phyloP scores from a whole-genome alignment of 2,888 invertebrate genomes.

The Coenonympha glycerion region DNA sequence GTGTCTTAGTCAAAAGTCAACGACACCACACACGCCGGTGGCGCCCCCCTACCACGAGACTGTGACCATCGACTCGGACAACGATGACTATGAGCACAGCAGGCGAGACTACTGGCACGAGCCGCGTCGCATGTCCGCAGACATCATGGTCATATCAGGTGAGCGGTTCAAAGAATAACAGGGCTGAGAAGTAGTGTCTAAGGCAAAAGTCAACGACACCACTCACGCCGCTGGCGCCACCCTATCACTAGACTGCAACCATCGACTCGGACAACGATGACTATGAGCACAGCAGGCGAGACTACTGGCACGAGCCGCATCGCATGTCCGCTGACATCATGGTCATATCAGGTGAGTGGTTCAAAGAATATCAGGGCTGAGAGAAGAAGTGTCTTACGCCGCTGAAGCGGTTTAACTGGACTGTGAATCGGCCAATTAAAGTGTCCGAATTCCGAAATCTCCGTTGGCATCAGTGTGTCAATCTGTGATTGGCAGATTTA shows the following conservation, averaged over 20 bases:
- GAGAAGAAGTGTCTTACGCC: not conserved
- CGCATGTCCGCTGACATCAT: conserved; percentile 61
- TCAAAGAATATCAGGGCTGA: not conserved
- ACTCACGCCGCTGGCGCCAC: conserved; percentile 81
- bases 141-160: conserved; percentile 69
- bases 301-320: conserved; percentile 60
- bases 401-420: too few species aligned
- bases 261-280: conserved; percentile 67
- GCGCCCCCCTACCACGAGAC: conserved; percentile 76
- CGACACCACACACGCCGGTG: conserved; percentile 83
- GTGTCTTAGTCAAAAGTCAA: conserved; percentile 55
- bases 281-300: conserved; percentile 53
- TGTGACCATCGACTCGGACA: conserved; percentile 67
- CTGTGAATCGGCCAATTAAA: too few species aligned
- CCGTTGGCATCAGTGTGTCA: too few species aligned
- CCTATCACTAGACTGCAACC: conserved; percentile 71
- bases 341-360: conserved; percentile 53
- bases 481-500: too few species aligned
- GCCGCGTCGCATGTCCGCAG: conserved; percentile 47
- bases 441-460: too few species aligned
- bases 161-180: conserved; percentile 3
- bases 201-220: conserved; percentile 76
- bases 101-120: conserved; percentile 64
- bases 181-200: not conserved
- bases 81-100: conserved; percentile 56